Base-by-base conservation (phyloP, 2,888 invertebrate genomes). In the Crepidodera aurea region DNA sequence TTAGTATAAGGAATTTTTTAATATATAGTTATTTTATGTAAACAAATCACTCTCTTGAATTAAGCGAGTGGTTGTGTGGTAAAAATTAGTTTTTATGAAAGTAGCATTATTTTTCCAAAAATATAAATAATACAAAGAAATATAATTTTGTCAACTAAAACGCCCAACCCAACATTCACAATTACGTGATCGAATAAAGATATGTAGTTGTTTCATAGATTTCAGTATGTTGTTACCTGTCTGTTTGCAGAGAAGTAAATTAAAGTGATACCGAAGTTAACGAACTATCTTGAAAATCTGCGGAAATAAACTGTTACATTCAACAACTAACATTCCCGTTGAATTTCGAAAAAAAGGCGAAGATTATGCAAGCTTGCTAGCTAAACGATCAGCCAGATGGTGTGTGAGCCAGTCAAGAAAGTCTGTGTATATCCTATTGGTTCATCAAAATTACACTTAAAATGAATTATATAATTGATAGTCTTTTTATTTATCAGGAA, bases 221-320 rank as follows among this genome's bases (percentile, higher is more conserved):
- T 51, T 29, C 51, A 32, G 50, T 58, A 40, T 18, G 50, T 39
- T 58, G 57, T 58, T 51, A 58, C 29, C 50, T 58, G 50, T 58
- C 51, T 8, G 16, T 22, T 4, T 18, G 27, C 40, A 39, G 27
- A 58, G 40, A 51, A 29, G 51, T 58, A 58, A 58, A 58, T 51
- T 58, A 50, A 58, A 40, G 50, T 50, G 57, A 58, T 58, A 56
- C 34, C 40, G 16, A 13, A 57, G 50, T 37, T 40, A 50, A 40
- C 40, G 3, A 57, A 40, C 50, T 40, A 58, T 58, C 57, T 58
- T 50, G 29, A 50, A 50, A 50, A 58, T 58, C 39, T 57, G 48
- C 56, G 48, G 56, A 48, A 57, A 57, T 48, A 57, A 46, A 48
- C 40, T 50, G 50, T 39, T n/a, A 22, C 34, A 16, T 46, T 56